Evolutionary conservation across 64 coral and sea anemone genomes (phyloP), one percentile per base, ranked within the genome.

Genomic region (Stylophora pistillata): DNA sequence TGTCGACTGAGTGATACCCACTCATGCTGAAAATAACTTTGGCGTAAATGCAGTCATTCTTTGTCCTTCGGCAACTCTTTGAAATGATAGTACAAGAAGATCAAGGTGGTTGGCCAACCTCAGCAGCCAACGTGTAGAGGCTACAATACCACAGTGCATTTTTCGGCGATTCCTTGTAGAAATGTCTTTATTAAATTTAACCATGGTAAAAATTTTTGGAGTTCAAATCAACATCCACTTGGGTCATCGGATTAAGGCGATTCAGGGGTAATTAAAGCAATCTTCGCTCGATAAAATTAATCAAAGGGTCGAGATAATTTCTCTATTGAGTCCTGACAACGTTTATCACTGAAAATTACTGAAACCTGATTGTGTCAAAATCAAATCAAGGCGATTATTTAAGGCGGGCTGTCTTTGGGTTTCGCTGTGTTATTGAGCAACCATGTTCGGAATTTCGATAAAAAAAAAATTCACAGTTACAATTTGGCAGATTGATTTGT

Each of bases 11-110:
- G 62, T 62, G 9, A 70, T 84, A 63, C 23, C 30, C 80, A 84
- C 13, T 63, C 58, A 70, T 26, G 61, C 80, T 69, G 80, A 84
- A 84, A 84, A 84, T 84, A 65, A 84, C 60, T 84, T 84, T 84
- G 80, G 80, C 69, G 33, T 70, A 68, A 63, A 70, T 64, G 79
- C 79, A 65, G 58, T 14, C 32, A 27, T 68, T 34, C 31, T 84
- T 84, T 84, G 58, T 84, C 21, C 41, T 52, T 84, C 80, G 80
- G 80, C 34, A 2, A 60, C 80, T 84, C 65, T 84, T 84, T 63
- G 65, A 52, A 69, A 26, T 17, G 32, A 25, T 84, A 26, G 62
- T 23, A 26, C 20, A 21, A 70, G 34, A 59, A 79, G 77, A 31
- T 15, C 56, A 58, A 25, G 58, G 15, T 34, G 0, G 17, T 53